Evolutionary conservation across 2,888 invertebrate genomes (phyloP), one percentile per base, ranked within the genome.

Genomic region (Spicauda simplicius): DNA sequence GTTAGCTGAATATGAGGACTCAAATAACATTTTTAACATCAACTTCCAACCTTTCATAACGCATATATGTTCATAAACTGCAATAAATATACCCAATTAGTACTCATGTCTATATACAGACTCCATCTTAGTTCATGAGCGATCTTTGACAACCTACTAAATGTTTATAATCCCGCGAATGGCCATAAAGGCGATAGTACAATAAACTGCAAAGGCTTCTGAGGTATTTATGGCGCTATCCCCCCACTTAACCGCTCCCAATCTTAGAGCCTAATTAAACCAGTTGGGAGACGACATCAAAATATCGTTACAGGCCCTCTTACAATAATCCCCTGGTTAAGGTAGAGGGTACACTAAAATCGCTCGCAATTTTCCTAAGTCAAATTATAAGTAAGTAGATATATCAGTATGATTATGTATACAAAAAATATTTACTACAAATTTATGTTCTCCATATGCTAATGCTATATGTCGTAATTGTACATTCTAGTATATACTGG

Each of bases 221-320:
- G 72, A 74, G 71, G 73, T 75, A 74, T 77, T 78, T 77, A 79
- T 71, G 71, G 69, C 56, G 25, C 25, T 69, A 72, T 41, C 33
- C 55, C 50, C n/a, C 59, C 66, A 19, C 60, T 18, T 33, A 55
- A 64, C 66, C 56, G 20, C 50, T 48, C 55, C 64, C 64, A 63
- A 70, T 71, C 70, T 68, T 72, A 60, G 71, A 72, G 73, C 65
- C 73, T 79, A 80, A 81, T 79, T 79, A 78, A 72, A 70, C 74
- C 72, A 74, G 76, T 76, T 73, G 73, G 70, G 71, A 72, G 72
- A 61, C 70, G 77, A 77, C 77, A 80, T 81, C 79, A 77, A 76
- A 80, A 76, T 74, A 74, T 78, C 80, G 76, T 80, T 79, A 76
- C 75, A 71, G 70, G 69, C 58, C 62, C 62, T 61, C 55, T 25